phyloP scores from a whole-genome alignment of 2,888 invertebrate species.

The Ferrisia virgata region DNA sequence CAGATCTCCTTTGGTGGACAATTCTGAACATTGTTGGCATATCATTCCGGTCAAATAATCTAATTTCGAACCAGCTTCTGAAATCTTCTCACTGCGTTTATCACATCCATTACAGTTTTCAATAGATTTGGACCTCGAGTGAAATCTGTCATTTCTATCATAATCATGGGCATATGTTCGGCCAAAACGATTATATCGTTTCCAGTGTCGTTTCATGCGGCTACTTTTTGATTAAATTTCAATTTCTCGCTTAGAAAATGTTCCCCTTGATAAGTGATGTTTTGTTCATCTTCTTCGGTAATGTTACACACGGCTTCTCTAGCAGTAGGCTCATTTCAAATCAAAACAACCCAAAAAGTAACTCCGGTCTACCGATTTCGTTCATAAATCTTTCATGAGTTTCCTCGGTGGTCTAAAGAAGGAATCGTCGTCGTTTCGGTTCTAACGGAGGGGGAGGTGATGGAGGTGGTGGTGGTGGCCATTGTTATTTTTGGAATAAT shows the following conservation, averaged over 20 bases:
- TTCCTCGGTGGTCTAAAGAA: no score
- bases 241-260: conserved; percentile 92
- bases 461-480: no score
- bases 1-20: conserved; percentile 89
- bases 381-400: no score
- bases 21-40: conserved; percentile 95
- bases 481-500: no score
- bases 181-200: conserved; percentile 98
- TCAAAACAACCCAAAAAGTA: no score
- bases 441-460: no score
- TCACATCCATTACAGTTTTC: conserved; percentile 99
- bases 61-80: conserved; percentile 93
- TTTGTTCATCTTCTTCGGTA: conserved; percentile 96
- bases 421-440: no score
- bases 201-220: conserved; percentile 99
- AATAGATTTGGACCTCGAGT: conserved; percentile 97
- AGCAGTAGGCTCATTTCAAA: no score
- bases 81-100: conserved; percentile 98
- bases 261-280: conserved; percentile 93
- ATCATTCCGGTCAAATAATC: conserved; percentile 94
- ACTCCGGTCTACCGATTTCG: no score
- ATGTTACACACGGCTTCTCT: conserved; percentile 96
- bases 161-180: conserved; percentile 99
- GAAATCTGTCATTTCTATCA: conserved; percentile 99
- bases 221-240: conserved; percentile 96